Conservation (phyloP, 2,113 vertebrate species). For the Microcebus ravelobensis region DNA sequence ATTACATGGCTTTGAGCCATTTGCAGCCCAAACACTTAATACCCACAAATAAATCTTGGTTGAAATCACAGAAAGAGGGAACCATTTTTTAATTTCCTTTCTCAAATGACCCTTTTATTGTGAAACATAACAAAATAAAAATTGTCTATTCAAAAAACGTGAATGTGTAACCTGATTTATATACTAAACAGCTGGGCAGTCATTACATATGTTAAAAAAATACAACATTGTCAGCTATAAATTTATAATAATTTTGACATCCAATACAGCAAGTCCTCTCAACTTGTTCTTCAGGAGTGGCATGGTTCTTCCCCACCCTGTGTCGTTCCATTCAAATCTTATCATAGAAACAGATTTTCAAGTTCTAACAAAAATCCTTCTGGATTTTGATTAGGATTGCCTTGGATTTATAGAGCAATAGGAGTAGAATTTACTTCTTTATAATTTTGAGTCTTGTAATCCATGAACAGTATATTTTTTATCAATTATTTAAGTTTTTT, state of each 20-base stretch:
- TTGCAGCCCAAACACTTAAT: neutral
- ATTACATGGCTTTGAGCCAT: neutral
- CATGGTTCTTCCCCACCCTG: neutral
- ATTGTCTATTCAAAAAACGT: neutral
- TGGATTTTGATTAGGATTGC: neutral
- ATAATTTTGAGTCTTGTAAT: neutral
- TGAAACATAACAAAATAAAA: neutral
- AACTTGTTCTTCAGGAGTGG: neutral
- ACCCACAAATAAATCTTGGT: slow-evolving; percentile 10
- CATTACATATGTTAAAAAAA: neutral
- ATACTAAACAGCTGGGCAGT: neutral
- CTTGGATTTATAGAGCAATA: neutral
- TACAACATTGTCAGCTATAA: neutral
- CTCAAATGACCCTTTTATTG: slow-evolving; percentile 23
- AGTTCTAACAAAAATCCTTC: neutral
- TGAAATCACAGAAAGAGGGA: neutral
- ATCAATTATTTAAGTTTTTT: neutral
- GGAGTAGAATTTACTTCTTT: neutral
- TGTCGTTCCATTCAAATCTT: neutral
- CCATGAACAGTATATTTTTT: neutral
- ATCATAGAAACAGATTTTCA: neutral
- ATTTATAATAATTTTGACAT: neutral
- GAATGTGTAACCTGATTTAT: neutral
- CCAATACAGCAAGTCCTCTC: neutral
- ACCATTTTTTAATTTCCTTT: neutral